Conservation (phyloP, 2,888 invertebrate species). For the Operophtera brumata region DNA sequence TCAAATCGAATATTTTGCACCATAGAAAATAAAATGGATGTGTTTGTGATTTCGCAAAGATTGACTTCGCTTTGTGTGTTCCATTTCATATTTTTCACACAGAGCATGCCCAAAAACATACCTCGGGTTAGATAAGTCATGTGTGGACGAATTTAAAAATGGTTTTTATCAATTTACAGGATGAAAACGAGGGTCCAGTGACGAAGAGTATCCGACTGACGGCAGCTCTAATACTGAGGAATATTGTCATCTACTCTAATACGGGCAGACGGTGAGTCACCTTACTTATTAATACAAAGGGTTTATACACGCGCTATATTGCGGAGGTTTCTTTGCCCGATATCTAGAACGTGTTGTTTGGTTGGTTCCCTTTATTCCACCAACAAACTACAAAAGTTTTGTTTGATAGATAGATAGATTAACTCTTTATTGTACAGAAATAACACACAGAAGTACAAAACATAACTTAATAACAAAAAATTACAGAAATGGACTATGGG, state of each 20-base stretch:
- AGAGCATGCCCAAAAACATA: not conserved
- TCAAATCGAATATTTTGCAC: not conserved
- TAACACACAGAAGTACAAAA: no score
- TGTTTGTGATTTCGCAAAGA: not conserved
- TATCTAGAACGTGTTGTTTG: no score
- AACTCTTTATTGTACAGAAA: no score
- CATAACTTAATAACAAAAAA: no score
- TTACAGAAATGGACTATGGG: no score
- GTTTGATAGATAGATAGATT: no score
- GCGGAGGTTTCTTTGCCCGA: no score
- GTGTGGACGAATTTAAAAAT: not conserved
- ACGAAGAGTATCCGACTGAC: conserved; percentile 99
- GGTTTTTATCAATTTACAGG: conserved; percentile 78
- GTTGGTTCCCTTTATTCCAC: no score
- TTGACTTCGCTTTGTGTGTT: not conserved
- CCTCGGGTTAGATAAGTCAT: not conserved
- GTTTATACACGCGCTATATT: no score
- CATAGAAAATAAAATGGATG: not conserved
- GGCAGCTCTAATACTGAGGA: conserved; percentile 96
- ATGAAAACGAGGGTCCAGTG: conserved; percentile 99
- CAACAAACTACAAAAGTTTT: no score
- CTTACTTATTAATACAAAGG: conserved; percentile 26
- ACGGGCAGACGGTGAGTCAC: conserved; percentile 90
- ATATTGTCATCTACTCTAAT: conserved; percentile 97
- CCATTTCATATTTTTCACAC: not conserved